Conservation (phyloP, 1,140 invertebrate species). For the Drosophila eugracilis region DNA sequence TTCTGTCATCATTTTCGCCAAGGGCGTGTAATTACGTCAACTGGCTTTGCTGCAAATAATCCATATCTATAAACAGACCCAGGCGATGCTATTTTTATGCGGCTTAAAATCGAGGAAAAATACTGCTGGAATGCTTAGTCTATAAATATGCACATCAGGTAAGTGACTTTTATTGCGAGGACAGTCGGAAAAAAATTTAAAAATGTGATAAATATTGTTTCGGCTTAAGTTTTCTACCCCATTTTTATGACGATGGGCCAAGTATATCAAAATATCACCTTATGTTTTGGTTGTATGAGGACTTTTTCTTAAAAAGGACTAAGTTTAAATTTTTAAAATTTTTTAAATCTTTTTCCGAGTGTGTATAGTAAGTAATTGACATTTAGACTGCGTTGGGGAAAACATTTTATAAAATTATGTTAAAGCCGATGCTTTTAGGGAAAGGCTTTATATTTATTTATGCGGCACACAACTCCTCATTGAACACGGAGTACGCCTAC, state of each 20-base stretch:
- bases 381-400: slow-evolving; percentile 13
- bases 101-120: slow-evolving; percentile 22
- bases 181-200: background rate
- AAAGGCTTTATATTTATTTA: slow-evolving; percentile 4
- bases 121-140: background rate
- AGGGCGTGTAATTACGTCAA: slow-evolving; percentile 46
- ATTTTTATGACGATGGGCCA: too few relatives aligned
- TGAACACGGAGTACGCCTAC: slow-evolving; percentile 6
- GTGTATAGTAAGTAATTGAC: slow-evolving; percentile 6
- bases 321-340: background rate
- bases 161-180: slow-evolving; percentile 7
- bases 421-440: slow-evolving; percentile 8
- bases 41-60: slow-evolving; percentile 27
- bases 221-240: too few relatives aligned
- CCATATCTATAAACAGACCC: slow-evolving; percentile 5
- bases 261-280: too few relatives aligned
- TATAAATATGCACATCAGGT: slow-evolving; percentile 16
- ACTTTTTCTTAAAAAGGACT: background rate
- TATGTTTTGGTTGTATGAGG: background rate
- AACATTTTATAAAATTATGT: slow-evolving; percentile 22
- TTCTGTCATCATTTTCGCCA: background rate
- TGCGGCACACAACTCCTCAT: slow-evolving; percentile 19
- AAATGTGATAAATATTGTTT: too few relatives aligned
- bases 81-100: slow-evolving; percentile 32
- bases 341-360: background rate